Evolutionary conservation across 2,797 vertebrate genomes (phyloP).

Genomic region (Peromyscus melanophrys): DNA sequence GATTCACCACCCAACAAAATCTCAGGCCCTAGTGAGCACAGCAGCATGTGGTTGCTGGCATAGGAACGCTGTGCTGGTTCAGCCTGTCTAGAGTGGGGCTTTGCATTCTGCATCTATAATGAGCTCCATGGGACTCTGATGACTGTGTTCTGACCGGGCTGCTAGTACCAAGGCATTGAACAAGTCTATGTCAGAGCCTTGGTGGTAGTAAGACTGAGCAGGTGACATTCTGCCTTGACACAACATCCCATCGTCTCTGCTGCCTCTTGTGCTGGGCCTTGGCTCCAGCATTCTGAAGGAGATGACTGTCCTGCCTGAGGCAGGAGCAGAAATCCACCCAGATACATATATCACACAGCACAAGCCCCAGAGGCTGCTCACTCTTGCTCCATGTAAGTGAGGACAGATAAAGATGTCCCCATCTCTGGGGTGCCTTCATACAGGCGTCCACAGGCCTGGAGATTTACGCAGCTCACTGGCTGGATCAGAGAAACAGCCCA

Average conservation of each 20-base stretch:
- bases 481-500: conserved; percentile 71
- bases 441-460: not conserved
- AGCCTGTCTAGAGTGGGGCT: not conserved
- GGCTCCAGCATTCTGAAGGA: not conserved
- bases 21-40: not conserved
- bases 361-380: not conserved
- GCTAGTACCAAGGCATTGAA: not conserved
- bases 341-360: not conserved
- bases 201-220: not conserved
- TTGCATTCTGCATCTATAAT: not conserved
- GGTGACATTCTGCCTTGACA: not conserved
- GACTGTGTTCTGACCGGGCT: too few species aligned
- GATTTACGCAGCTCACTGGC: conserved; percentile 10
- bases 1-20: not conserved
- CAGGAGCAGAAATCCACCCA: not conserved
- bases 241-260: not conserved
- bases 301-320: not conserved
- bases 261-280: not conserved
- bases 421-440: conserved; percentile 30
- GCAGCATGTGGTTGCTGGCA: not conserved
- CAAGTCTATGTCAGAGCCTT: not conserved
- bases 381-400: not conserved
- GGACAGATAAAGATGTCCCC: conserved; percentile 11
- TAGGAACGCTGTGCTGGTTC: not conserved
- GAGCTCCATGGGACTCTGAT: not conserved